Conservation (phyloP, 2,888 invertebrate genomes). For the Diploptera punctata region DNA sequence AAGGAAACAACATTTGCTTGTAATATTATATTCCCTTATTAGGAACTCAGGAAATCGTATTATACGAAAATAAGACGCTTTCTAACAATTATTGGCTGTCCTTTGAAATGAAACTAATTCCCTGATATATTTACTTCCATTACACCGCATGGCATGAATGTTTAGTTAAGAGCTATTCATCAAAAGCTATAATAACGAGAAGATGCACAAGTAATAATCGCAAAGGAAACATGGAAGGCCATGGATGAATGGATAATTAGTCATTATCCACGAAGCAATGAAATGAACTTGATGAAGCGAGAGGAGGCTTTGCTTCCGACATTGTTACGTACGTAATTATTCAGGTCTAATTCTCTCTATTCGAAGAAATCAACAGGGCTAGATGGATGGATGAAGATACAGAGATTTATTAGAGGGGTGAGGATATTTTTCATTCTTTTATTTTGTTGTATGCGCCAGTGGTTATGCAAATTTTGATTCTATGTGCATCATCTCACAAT, state of each 20-base stretch:
- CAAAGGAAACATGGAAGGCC: conserved; percentile 7
- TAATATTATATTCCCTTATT: too few relatives aligned
- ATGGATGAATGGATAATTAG: conserved; percentile 29
- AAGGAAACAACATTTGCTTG: too few relatives aligned
- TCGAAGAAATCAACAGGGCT: conserved; percentile 18
- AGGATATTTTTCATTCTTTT: neutral
- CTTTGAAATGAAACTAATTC: neutral
- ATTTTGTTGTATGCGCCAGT: conserved; percentile 14
- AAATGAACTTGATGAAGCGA: conserved; percentile 18
- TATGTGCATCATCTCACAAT: conserved; percentile 18
- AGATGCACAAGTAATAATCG: neutral
- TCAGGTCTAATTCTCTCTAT: neutral
- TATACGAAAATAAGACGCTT: too few relatives aligned
- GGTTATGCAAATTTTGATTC: conserved; percentile 28
- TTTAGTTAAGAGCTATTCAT: conserved; percentile 24
- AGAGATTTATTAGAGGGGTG: neutral
- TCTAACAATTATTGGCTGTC: too few relatives aligned
- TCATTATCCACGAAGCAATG: conserved; percentile 11
- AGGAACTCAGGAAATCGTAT: too few relatives aligned
- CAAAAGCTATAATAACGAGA: neutral
- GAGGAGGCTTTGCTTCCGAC: conserved; percentile 8
- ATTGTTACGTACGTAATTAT: neutral
- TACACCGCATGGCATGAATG: conserved; percentile 1
- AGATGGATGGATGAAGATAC: conserved; percentile 8
- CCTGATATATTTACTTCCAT: neutral